Evolutionary conservation across 2,888 invertebrate species (phyloP).

Genomic region (Craniophora ligustri): DNA sequence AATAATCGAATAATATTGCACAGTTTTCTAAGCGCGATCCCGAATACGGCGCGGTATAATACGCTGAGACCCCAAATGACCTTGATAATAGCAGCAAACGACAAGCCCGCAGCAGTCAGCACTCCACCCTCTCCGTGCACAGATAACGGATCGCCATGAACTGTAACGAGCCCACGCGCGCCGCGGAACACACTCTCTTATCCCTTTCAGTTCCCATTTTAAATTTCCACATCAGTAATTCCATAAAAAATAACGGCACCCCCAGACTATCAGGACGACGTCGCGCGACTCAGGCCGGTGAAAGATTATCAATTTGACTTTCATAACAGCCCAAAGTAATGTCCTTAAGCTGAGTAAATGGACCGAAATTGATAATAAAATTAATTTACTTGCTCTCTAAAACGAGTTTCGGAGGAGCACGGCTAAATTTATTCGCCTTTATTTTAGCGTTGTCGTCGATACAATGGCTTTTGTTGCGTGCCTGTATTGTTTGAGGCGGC

Average conservation of each 20-base stretch:
- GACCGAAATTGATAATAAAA: constrained; percentile 58
- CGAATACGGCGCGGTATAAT: too few relatives aligned
- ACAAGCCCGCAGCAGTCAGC: constrained; percentile 33
- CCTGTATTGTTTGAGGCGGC: constrained; percentile 51
- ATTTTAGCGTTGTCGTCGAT: constrained; percentile 52
- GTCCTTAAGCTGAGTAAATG: constrained; percentile 59
- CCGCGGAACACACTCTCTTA: constrained; percentile 19
- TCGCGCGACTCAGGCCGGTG: constrained; percentile 39
- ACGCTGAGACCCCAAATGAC: neutral
- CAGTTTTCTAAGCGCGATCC: too few relatives aligned
- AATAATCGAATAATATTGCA: too few relatives aligned
- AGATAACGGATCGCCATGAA: constrained; percentile 47
- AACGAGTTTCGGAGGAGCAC: constrained; percentile 46
- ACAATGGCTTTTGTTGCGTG: constrained; percentile 58
- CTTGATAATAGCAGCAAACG: constrained; percentile 17
- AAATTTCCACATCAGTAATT: constrained; percentile 48
- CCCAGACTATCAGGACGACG: constrained; percentile 43
- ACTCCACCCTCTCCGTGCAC: constrained; percentile 26
- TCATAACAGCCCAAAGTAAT: constrained; percentile 56
- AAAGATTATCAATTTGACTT: constrained; percentile 60
- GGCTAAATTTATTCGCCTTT: constrained; percentile 54
- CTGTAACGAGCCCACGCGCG: constrained; percentile 29
- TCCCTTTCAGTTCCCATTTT: constrained; percentile 19
- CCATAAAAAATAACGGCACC: constrained; percentile 50
- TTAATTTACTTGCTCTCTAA: constrained; percentile 53